Conservation (phyloP, 2,888 invertebrate genomes). For the Pediacus dermestoides region DNA sequence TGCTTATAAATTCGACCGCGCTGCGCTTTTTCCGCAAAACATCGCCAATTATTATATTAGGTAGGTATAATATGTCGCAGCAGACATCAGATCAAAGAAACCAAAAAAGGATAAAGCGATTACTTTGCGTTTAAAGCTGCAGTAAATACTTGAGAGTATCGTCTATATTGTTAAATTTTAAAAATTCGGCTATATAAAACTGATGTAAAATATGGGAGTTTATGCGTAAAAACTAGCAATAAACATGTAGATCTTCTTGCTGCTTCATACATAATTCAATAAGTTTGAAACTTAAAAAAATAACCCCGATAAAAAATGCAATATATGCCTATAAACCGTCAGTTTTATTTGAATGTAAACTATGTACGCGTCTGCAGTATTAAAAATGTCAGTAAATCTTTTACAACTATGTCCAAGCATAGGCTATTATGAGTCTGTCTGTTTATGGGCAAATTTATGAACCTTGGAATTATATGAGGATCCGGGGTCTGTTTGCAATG, state of each 20-base stretch:
- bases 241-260: conserved; percentile 16
- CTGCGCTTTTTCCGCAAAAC: neutral
- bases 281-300: conserved; percentile 20
- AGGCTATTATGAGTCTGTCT: conserved; percentile 25
- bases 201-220: too few species aligned
- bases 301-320: conserved; percentile 21
- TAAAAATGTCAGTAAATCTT: conserved; percentile 30
- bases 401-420: conserved; percentile 28
- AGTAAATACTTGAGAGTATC: too few species aligned
- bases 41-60: neutral
- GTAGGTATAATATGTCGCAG: neutral
- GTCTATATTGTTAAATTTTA: too few species aligned
- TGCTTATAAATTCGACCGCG: too few species aligned
- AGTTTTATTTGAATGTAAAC: conserved; percentile 30
- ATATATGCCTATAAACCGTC: conserved; percentile 22
- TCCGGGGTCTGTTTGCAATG: conserved; percentile 21
- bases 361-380: conserved; percentile 22
- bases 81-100: too few species aligned
- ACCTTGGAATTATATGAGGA: conserved; percentile 23
- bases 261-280: conserved; percentile 23
- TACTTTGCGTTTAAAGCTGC: too few species aligned
- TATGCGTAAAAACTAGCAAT: neutral
- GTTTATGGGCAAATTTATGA: conserved; percentile 28
- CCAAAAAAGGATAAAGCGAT: too few species aligned
- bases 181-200: too few species aligned